Evolutionary conservation across 2,888 invertebrate species (phyloP), one percentile per base, ranked within the genome.

Genomic region (Ditula angustiorana): DNA sequence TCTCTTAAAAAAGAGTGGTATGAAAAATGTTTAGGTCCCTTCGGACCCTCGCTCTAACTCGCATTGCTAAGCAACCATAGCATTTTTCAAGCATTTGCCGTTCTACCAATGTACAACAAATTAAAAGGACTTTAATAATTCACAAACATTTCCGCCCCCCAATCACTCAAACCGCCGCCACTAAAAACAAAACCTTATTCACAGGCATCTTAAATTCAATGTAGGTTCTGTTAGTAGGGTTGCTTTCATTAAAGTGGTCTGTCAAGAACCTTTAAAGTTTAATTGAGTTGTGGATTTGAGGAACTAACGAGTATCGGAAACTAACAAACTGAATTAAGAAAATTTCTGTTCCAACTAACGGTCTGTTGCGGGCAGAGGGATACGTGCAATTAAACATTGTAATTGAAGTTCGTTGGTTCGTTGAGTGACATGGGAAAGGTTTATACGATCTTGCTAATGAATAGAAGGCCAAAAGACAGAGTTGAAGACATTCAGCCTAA

Each of bases 281-380:
- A 87, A 88, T 88, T 87, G 87, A 88, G 86, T 87, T 87, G 85
- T 81, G 82, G 82, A 84, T 85, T 86, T 81, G 76, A 78, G 81
- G 73, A 80, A 83, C 79, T 85, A 82, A 85, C 82, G 74, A 79
- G 81, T 82, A 82, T 82, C 72, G 79, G 77, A 73, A 83, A 83
- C 82, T 83, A 79, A 72, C 73, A 76, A 82, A 84, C 73, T 75
- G 75, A 78, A 76, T 81, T 77, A 80, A 75, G 75, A 80, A 79
- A 80, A 74, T 80, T 73, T 71, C 70, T 72, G 75, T 75, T 75
- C 73, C 69, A 67, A 67, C 53, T 66, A 8, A 49, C 41, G 41
- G 59, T 67, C 69, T 72, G 69, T 69, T 67, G 67, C 60, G 57
- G 66, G 66, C 49, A 19, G 11, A 41, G 53, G 64, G 58, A 64